phyloP scores from a whole-genome alignment of 2,888 invertebrate genomes.

The Shargacucullia verbasci region DNA sequence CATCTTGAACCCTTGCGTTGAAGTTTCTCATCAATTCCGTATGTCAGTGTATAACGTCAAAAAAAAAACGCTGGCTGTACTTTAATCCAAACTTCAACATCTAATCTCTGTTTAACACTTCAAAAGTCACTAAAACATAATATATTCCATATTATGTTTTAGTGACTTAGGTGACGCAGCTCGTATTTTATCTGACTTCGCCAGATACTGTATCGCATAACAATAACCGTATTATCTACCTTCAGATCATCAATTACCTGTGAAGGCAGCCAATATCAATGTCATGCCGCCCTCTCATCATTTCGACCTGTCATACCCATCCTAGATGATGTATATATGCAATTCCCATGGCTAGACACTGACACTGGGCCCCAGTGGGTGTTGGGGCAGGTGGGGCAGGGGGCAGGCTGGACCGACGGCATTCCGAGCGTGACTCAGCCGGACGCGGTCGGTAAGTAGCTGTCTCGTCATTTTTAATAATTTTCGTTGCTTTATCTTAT shows the following conservation, averaged over 20 bases:
- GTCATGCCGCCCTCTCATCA: slow-evolving; percentile 2
- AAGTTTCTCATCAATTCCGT: no score
- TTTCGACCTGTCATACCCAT: background rate
- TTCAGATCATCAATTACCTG: background rate
- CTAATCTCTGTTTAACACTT: no score
- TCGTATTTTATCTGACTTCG: no score
- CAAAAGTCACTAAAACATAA: no score
- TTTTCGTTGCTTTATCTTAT: slow-evolving; percentile 37
- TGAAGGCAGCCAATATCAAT: background rate
- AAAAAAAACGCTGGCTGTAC: no score
- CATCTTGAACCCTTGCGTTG: no score
- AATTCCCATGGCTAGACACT: slow-evolving; percentile 59
- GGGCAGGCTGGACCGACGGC: slow-evolving; percentile 65
- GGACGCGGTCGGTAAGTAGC: slow-evolving; percentile 53
- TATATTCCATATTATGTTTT: no score
- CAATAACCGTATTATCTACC: background rate
- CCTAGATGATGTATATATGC: slow-evolving; percentile 50
- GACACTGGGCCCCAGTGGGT: slow-evolving; percentile 33
- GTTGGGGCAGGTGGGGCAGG: slow-evolving; percentile 15
- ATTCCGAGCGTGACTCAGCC: slow-evolving; percentile 76
- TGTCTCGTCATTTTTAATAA: slow-evolving; percentile 33
- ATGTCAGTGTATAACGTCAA: no score
- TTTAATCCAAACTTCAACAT: no score
- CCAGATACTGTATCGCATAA: background rate
- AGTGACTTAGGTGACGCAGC: no score